Evolutionary conservation across 64 coral and sea anemone species (phyloP), one percentile per base, ranked within the genome.

Genomic region (Porites lutea): DNA sequence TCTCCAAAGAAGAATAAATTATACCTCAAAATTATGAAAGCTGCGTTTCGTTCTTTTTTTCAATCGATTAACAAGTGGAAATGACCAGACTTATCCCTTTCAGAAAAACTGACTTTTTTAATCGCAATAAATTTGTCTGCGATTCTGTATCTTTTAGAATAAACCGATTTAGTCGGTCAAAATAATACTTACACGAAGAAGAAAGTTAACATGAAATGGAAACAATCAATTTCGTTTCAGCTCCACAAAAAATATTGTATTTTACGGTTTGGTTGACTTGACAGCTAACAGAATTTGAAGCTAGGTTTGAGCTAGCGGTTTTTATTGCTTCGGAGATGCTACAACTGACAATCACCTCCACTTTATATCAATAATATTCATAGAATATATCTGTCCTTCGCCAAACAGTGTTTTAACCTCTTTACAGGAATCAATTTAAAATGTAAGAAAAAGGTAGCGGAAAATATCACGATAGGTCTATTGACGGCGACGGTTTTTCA

Each of bases 361-460:
- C 75, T 78, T 22, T 53, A 47, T 50, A n/a, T 77, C 74, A 77
- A 77, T 78, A 78, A 78, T 57, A 57, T 52, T 19, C 5, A 16
- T 12, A 52, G 13, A 77, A 77, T 78, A 64, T 64, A 64, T 64
- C 6, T 64, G 49, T 78, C 75, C 75, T 50, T n/a, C 51, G 5
- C 51, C 6, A 55, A 74, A 78, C 61, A 78, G 53, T 75, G 45
- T 75, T 75, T 75, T 18, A 50, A 6, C 50, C 73, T 43, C 50
- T 75, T 75, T 75, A 12, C 73, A 13, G 50, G 73, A 49, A 75
- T 16, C 53, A 55, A 7, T 55, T 7, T 55, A 0, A 11, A 55
- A 55, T 55, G 53, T 1, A 55, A 55, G 5, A 11, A 55, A 55
- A 55, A 55, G 5, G 53, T 7, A 55, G 53, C 5, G 53, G 5